phyloP scores from a whole-genome alignment of 2,888 invertebrate species.

The Stegana nigrithorax region DNA sequence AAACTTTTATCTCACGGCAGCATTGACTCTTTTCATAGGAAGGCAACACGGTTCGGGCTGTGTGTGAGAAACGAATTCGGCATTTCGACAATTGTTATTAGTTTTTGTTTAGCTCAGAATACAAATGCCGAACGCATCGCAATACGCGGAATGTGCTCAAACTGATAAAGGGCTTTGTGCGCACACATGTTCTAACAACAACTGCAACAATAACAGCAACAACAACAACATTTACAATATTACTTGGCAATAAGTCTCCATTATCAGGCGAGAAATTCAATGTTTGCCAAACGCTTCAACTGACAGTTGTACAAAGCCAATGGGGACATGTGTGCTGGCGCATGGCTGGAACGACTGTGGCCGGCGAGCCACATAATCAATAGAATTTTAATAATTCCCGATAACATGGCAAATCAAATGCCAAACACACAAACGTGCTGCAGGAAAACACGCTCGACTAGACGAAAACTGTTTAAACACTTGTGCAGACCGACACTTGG shows the following conservation, averaged over 20 bases:
- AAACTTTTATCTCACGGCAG: too few species aligned
- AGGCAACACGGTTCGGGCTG: too few species aligned
- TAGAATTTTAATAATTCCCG: background rate
- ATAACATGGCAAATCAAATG: constrained; percentile 33
- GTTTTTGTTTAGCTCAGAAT: too few species aligned
- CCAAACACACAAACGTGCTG: constrained; percentile 43
- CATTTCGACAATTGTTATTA: too few species aligned
- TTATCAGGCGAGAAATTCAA: constrained; percentile 19
- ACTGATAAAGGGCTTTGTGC: constrained; percentile 23
- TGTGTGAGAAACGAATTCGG: too few species aligned
- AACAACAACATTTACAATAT: constrained; percentile 21
- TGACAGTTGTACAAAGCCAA: constrained; percentile 48
- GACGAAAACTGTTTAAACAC: too few species aligned
- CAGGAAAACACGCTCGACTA: too few species aligned
- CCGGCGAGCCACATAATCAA: too few species aligned
- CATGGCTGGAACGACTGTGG: background rate
- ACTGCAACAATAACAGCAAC: constrained; percentile 36
- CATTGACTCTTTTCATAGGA: too few species aligned
- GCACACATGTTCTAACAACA: too few species aligned
- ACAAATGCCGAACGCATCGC: too few species aligned
- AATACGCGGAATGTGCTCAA: background rate
- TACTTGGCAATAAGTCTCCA: constrained; percentile 31
- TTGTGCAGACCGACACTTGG: too few species aligned
- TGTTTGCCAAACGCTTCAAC: constrained; percentile 51
- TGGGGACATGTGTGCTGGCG: background rate